Conservation (phyloP, 2,888 invertebrate species). For the Heliconius erato region DNA sequence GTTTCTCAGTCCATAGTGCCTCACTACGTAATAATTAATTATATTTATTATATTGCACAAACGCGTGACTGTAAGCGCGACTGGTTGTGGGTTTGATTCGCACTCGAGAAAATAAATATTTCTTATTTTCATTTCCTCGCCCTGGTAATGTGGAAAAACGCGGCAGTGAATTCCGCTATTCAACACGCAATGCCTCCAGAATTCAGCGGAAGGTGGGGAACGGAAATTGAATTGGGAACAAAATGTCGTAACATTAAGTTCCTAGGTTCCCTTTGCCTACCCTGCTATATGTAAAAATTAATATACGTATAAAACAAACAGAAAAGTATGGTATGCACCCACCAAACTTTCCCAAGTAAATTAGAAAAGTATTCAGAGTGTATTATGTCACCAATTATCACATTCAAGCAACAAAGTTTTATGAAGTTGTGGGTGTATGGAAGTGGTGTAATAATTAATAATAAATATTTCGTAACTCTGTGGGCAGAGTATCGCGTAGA, state of each 20-base stretch:
- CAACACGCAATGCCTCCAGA: no score
- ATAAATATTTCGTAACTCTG: slow-evolving; percentile 28
- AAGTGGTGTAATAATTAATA: slow-evolving; percentile 14
- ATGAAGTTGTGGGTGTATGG: slow-evolving; percentile 17
- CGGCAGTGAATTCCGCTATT: no score
- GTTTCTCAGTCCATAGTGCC: not conserved
- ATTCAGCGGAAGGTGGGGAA: no score
- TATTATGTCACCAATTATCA: slow-evolving; percentile 50
- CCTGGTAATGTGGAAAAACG: no score
- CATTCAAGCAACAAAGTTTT: slow-evolving; percentile 32
- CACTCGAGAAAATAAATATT: no score
- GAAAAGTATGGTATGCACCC: not conserved
- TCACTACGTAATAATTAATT: not conserved
- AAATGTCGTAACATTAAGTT: no score
- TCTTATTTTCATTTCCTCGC: no score
- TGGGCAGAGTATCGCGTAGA: slow-evolving; percentile 27
- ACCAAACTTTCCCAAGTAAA: slow-evolving; percentile 25
- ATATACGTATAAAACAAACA: not conserved
- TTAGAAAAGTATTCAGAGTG: slow-evolving; percentile 21
- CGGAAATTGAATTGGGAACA: no score
- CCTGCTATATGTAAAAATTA: not conserved
- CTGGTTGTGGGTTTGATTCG: no score
- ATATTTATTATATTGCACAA: not conserved
- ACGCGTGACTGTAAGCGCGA: no score
- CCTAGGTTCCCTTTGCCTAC: no score